Base-by-base conservation (phyloP, 2,888 invertebrate species). In the Megalurothrips usitatus region DNA sequence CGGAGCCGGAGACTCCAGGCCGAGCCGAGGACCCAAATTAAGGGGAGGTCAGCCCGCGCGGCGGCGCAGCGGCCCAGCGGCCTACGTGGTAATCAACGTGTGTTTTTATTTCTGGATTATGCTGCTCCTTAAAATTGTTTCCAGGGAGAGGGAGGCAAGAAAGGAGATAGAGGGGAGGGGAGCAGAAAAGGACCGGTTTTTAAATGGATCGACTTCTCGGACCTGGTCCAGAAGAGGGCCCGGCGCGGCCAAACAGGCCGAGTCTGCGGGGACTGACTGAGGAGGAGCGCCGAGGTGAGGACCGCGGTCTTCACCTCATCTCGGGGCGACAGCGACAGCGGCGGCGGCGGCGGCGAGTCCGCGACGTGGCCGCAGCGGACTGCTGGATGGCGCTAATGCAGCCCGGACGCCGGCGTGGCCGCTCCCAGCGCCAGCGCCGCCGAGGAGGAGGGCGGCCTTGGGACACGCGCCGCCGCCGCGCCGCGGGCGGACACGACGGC, bases 31-130 rank as follows among this genome's bases (percentile, higher is more conserved):
- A 10, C 68, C 68, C 68, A 75, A 75, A 75, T 75, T 75, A 75
- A 75, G 68, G 26, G 68, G 68, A 26, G 10, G 68, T 23, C 3
- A 43, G 6, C 34, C 34, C 34, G 34, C 34, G 34, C 34, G 17
- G 17, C 11, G 52, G 19, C 19, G 63, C 0, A 11, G 23, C n/a
- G 68, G 68, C 19, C n/a, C n/a, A 26, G 26, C 68, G 68, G 68
- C 26, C 68, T 75, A 23, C 68, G 68, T 75, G 68, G 68, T 75
- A 75, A 75, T 75, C 68, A 75, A 23, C 23, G 68, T 75, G 58
- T 58, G 68, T 75, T 75, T 75, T 75, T 75, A 75, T 75, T 75
- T 75, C 68, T 75, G 68, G 68, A 75, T 75, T 75, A 75, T 75
- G 68, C 26, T 75, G 68, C 68, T 75, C 68, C 26, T 75, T 26